phyloP scores from a whole-genome alignment of 2,888 invertebrate genomes.

The Mythimna pallens region DNA sequence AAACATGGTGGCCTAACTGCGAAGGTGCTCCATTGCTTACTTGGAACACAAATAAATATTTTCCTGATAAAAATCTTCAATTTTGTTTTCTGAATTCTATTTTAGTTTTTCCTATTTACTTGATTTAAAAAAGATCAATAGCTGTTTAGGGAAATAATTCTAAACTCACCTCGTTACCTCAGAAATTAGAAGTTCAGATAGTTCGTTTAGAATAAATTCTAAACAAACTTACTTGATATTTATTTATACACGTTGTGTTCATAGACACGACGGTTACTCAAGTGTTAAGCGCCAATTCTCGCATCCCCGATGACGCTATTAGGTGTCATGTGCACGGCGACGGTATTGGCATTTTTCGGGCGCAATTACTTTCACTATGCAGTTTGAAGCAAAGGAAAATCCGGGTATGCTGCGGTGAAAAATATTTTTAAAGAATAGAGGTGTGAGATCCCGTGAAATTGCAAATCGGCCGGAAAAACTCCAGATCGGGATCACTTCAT shows the following conservation, averaged over 20 bases:
- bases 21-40: not conserved
- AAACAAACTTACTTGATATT: not conserved
- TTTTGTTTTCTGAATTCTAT: too few species aligned
- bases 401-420: slow-evolving; percentile 23
- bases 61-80: not conserved
- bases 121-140: too few species aligned
- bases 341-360: slow-evolving; percentile 48
- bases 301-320: slow-evolving; percentile 34
- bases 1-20: not conserved
- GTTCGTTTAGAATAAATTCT: too few species aligned
- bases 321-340: slow-evolving; percentile 37
- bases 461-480: slow-evolving; percentile 40
- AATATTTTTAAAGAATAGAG: slow-evolving; percentile 35
- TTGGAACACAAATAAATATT: not conserved
- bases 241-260: slow-evolving; percentile 1
- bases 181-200: not conserved
- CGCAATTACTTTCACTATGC: slow-evolving; percentile 53
- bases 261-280: not conserved
- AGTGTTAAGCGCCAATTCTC: slow-evolving; percentile 18
- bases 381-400: slow-evolving; percentile 49
- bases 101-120: too few species aligned
- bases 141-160: too few species aligned
- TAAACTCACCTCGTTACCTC: too few species aligned
- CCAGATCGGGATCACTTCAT: slow-evolving; percentile 20
- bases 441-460: slow-evolving; percentile 35